phyloP scores from a whole-genome alignment of 1,140 invertebrate genomes.

The Trichogramma pretiosum region DNA sequence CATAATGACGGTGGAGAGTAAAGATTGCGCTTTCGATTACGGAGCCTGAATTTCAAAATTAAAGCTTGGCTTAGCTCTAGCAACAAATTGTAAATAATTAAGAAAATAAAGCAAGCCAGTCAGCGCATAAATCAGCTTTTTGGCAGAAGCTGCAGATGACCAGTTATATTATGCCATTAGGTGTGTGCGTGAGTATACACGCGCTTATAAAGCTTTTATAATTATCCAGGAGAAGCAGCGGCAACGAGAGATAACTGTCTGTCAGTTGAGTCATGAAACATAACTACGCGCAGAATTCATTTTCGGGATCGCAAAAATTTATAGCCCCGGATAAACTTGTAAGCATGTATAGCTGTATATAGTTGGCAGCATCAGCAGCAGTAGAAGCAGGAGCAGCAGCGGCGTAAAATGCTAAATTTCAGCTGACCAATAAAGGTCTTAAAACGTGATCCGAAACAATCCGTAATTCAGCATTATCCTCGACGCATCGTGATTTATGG shows the following conservation, averaged over 20 bases:
- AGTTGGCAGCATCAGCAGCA: too few relatives aligned
- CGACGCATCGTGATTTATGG: slow-evolving; percentile 15
- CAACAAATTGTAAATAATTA: too few relatives aligned
- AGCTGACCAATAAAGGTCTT: slow-evolving; percentile 17
- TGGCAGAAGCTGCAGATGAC: too few relatives aligned
- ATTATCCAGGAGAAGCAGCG: not conserved
- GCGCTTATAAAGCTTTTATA: not conserved
- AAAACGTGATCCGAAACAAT: slow-evolving; percentile 12
- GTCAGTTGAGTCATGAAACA: not conserved
- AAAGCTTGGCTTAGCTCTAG: too few relatives aligned
- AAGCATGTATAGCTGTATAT: slow-evolving; percentile 5
- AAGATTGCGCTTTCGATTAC: too few relatives aligned
- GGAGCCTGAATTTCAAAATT: too few relatives aligned
- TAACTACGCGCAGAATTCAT: slow-evolving; percentile 13
- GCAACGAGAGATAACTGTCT: slow-evolving; percentile 6
- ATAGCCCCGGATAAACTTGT: not conserved
- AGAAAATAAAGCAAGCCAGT: too few relatives aligned
- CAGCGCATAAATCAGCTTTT: too few relatives aligned
- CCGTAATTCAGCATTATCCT: slow-evolving; percentile 17
- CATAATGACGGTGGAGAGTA: too few relatives aligned
- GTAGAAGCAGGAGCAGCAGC: not conserved
- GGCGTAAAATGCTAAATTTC: slow-evolving; percentile 16
- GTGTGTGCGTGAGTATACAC: too few relatives aligned
- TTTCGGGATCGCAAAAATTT: slow-evolving; percentile 8
- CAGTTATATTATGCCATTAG: too few relatives aligned